Evolutionary conservation across 2,797 vertebrate genomes (phyloP).

Genomic region (Danio albolineatus): DNA sequence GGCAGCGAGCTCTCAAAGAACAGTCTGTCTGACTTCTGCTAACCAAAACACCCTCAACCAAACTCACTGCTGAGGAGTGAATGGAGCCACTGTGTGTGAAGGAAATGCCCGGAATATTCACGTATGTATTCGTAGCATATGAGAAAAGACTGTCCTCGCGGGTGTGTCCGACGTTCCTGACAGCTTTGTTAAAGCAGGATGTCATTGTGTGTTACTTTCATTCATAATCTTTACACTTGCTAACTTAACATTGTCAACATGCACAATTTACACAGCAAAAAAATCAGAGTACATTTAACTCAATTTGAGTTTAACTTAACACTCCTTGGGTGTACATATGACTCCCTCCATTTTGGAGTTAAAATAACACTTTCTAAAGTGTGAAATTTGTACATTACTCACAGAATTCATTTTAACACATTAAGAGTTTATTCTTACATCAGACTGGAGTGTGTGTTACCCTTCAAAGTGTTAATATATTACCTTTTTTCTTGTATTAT

Average conservation of each 20-base stretch:
- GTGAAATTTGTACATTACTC: no score
- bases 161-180: slow-evolving; percentile 33
- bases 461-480: no score
- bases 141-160: slow-evolving; percentile 33
- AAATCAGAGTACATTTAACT: no score
- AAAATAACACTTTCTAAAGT: no score
- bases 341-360: no score
- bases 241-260: neutral
- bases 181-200: slow-evolving; percentile 12
- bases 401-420: no score
- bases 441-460: no score
- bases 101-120: slow-evolving; percentile 48
- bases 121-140: slow-evolving; percentile 55
- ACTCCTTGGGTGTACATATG: no score
- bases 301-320: no score
- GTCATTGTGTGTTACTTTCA: slow-evolving; percentile 13
- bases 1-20: slow-evolving; percentile 72
- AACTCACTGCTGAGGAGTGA: slow-evolving; percentile 62
- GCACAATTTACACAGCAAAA: no score
- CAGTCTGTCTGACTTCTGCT: slow-evolving; percentile 71
- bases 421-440: no score
- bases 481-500: no score
- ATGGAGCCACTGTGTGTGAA: slow-evolving; percentile 71
- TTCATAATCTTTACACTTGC: neutral
- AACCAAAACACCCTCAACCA: slow-evolving; percentile 67